These are phyloP conservation scores for Drosophila virilis DNA, from an alignment of 1,140 invertebrate species.

Conservation along the genomic window DNA sequence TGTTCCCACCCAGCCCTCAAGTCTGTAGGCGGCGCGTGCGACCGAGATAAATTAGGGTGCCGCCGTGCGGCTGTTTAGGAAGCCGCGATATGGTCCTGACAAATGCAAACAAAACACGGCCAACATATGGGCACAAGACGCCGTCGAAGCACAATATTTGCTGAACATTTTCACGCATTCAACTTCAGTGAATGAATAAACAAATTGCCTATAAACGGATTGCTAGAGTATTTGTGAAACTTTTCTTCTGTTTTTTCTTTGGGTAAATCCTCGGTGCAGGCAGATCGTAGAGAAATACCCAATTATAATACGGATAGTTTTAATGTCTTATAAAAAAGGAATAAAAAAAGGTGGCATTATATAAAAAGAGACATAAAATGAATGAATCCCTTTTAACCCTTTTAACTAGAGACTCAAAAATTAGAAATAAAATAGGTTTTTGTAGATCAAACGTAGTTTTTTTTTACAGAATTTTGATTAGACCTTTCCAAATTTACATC, in stretches of 20 bases:
- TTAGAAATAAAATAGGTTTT: too few species aligned
- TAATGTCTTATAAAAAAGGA: too few species aligned
- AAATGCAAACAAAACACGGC: conserved; percentile 53
- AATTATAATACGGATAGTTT: too few species aligned
- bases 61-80: conserved; percentile 29
- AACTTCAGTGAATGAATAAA: conserved; percentile 51
- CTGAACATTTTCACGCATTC: conserved; percentile 71
- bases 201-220: conserved; percentile 61
- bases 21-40: conserved; percentile 56
- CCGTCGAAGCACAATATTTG: conserved; percentile 56
- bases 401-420: too few species aligned
- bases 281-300: not conserved
- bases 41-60: conserved; percentile 44
- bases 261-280: not conserved
- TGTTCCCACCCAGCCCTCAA: conserved; percentile 10
- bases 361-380: too few species aligned
- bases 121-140: conserved; percentile 74
- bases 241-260: not conserved
- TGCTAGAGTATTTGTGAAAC: conserved; percentile 18
- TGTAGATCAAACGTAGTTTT: too few species aligned
- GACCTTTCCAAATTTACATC: too few species aligned
- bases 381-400: too few species aligned
- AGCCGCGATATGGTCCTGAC: conserved; percentile 33
- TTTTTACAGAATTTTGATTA: too few species aligned
- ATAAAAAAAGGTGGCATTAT: too few species aligned